Evolutionary conservation across 2,797 vertebrate genomes (phyloP).

Genomic region (Cyprinodon diabolis): DNA sequence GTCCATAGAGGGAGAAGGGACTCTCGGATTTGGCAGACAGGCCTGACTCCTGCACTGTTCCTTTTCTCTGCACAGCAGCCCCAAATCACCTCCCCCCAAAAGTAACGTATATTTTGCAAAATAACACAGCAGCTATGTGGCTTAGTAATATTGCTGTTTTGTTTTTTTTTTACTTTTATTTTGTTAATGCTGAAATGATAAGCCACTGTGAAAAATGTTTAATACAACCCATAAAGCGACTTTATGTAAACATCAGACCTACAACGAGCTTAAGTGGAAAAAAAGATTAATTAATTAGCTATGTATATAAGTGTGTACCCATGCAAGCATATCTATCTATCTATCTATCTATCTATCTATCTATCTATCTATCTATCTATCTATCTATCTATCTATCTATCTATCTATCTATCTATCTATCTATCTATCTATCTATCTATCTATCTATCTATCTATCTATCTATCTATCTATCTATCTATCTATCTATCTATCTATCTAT

Average conservation of each 20-base stretch:
- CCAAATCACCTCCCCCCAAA: conserved; percentile 22
- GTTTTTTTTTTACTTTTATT: background rate
- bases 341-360: too few relatives aligned
- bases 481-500: too few relatives aligned
- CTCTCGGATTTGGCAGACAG: conserved; percentile 81
- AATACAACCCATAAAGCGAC: background rate
- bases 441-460: too few relatives aligned
- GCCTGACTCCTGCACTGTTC: conserved; percentile 75
- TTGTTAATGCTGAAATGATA: conserved; percentile 1
- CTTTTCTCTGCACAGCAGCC: conserved; percentile 54
- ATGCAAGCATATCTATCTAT: too few relatives aligned
- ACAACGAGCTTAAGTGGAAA: background rate
- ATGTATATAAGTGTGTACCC: too few relatives aligned
- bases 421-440: too few relatives aligned
- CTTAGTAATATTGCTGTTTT: conserved; percentile 3
- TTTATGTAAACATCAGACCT: background rate
- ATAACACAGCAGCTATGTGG: conserved; percentile 13
- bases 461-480: too few relatives aligned
- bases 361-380: too few relatives aligned
- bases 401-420: too few relatives aligned
- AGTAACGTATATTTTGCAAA: conserved; percentile 16
- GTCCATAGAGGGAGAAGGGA: conserved; percentile 75
- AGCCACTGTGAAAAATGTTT: background rate
- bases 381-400: too few relatives aligned
- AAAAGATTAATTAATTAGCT: background rate